These are phyloP conservation scores for Trematomus loennbergii DNA, from an alignment of 2,113 vertebrate genomes.

Conservation along the genomic window DNA sequence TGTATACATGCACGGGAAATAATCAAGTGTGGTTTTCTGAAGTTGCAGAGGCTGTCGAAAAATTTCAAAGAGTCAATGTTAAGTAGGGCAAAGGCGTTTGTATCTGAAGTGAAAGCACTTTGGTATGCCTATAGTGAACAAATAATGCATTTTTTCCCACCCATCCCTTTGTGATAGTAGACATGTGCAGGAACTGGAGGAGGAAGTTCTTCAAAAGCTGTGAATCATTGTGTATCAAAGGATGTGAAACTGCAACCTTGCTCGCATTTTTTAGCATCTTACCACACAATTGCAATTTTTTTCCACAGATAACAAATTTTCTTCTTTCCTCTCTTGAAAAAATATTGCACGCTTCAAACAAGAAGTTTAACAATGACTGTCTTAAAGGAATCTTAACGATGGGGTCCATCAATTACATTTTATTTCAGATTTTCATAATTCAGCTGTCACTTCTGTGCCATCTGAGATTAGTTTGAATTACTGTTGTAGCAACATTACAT, in stretches of 20 bases:
- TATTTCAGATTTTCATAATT: not conserved
- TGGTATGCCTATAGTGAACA: conserved; percentile 9
- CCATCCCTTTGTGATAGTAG: conserved; percentile 39
- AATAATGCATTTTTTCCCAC: conserved; percentile 50
- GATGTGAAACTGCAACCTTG: conserved; percentile 69
- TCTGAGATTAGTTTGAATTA: not conserved
- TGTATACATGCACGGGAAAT: conserved; percentile 42
- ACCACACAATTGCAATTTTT: conserved; percentile 62
- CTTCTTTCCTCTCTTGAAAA: conserved; percentile 1
- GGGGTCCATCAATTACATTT: not conserved
- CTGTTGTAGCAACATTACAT: not conserved
- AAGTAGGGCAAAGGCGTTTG: conserved; percentile 53
- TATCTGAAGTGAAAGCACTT: conserved; percentile 26
- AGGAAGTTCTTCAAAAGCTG: conserved; percentile 35
- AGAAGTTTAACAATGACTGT: not conserved
- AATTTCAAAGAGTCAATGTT: conserved; percentile 15
- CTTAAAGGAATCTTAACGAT: not conserved
- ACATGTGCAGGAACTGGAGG: conserved; percentile 31
- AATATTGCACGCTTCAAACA: not conserved
- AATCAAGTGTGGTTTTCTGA: conserved; percentile 52
- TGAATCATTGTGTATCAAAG: conserved; percentile 67
- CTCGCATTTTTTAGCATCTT: conserved; percentile 64
- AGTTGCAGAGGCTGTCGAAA: conserved; percentile 30
- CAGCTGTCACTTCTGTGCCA: not conserved
- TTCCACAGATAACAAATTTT: conserved; percentile 53